phyloP scores from a whole-genome alignment of 2,113 vertebrate genomes.

The Saguinus imperator region DNA sequence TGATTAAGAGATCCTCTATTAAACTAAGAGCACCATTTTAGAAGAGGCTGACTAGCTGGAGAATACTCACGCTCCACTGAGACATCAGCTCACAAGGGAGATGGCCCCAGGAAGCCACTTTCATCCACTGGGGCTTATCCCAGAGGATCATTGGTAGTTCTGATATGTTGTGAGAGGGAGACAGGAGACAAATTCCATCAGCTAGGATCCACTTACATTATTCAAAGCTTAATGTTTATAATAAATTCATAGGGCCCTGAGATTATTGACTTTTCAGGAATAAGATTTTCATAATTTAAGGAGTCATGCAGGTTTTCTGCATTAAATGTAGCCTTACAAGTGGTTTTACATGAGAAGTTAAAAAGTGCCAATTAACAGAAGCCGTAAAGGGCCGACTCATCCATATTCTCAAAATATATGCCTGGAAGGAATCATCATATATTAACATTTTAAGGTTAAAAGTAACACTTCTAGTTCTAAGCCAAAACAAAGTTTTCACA shows the following conservation, averaged over 20 bases:
- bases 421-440: slow-evolving; percentile 3
- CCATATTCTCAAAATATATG: background rate
- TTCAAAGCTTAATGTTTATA: slow-evolving; percentile 67
- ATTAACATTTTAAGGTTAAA: slow-evolving; percentile 51
- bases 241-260: slow-evolving; percentile 52
- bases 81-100: background rate
- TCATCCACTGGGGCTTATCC: background rate
- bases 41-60: background rate
- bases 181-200: slow-evolving; percentile 12
- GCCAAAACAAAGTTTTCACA: background rate
- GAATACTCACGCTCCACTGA: background rate
- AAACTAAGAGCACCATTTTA: background rate
- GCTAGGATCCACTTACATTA: slow-evolving; percentile 20
- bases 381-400: background rate
- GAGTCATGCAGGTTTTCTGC: slow-evolving; percentile 52
- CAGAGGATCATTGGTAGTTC: background rate
- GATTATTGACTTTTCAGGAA: slow-evolving; percentile 64
- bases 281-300: slow-evolving; percentile 72
- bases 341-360: slow-evolving; percentile 53
- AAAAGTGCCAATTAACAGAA: slow-evolving; percentile 54
- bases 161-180: slow-evolving; percentile 21
- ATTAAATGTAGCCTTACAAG: slow-evolving; percentile 41
- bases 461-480: background rate
- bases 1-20: background rate
- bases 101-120: rapidly evolving